A percentile compares a stretch with the other conserved stretches of the same genome.
Conservation (phyloP, 2,888 invertebrate genomes). For the Parapristionchus giblindavisi region DNA sequence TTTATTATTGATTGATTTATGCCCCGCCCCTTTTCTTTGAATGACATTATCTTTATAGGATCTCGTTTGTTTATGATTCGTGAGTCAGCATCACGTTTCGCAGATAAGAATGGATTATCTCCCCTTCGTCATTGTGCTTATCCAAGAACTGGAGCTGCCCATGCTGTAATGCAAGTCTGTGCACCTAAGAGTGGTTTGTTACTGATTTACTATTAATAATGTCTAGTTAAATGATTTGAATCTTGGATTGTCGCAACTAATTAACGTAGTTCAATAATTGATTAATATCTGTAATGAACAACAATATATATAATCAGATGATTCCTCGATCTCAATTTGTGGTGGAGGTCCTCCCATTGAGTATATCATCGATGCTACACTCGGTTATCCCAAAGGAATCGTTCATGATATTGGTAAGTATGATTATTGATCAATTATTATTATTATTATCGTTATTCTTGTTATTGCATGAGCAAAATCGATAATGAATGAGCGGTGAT, state of each 20-base stretch:
- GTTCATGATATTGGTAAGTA: conserved; percentile 55
- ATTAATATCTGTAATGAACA: neutral
- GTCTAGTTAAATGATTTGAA: too few relatives aligned
- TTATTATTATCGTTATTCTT: too few relatives aligned
- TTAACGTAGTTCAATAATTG: too few relatives aligned
- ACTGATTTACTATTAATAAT: too few relatives aligned
- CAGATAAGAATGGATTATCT: conserved; percentile 82
- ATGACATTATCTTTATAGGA: conserved; percentile 52
- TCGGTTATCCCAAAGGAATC: conserved; percentile 63
- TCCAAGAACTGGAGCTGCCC: conserved; percentile 88
- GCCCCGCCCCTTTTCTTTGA: neutral
- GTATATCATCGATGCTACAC: conserved; percentile 66
- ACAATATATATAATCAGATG: too few relatives aligned
- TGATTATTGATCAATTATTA: too few relatives aligned
- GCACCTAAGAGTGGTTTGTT: conserved; percentile 50
- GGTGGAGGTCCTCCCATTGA: conserved; percentile 54
- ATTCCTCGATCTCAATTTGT: neutral
- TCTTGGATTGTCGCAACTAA: too few relatives aligned
- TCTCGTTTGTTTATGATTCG: conserved; percentile 63
- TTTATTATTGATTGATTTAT: too few relatives aligned
- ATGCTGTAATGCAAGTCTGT: conserved; percentile 81
- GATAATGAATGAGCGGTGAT: too few relatives aligned
- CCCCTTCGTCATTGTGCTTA: conserved; percentile 85
- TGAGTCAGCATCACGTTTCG: conserved; percentile 70
- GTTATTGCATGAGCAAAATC: too few relatives aligned